These are phyloP conservation scores for Aradophagus sp. DNA, from an alignment of 1,140 invertebrate genomes.

Conservation along the genomic window DNA sequence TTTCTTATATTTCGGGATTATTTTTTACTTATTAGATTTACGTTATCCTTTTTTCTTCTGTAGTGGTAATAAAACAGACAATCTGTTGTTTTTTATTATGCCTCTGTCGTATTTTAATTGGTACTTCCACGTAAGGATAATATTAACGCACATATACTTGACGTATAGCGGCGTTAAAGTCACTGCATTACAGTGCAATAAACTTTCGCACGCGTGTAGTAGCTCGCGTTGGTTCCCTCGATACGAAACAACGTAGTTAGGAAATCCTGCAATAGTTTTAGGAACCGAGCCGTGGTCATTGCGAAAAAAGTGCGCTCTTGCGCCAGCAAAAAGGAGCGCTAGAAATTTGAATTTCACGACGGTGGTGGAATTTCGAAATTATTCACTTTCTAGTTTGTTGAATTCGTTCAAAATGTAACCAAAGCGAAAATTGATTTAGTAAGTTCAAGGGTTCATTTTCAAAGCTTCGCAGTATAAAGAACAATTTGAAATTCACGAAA, in stretches of 20 bases:
- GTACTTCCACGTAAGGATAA: conserved; percentile 49
- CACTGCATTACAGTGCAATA: conserved; percentile 55
- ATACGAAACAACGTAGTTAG: conserved; percentile 53
- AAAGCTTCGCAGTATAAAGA: no score
- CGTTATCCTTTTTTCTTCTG: conserved; percentile 29
- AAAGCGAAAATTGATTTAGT: no score
- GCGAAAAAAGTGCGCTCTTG: conserved; percentile 42
- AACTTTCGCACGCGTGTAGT: conserved; percentile 57
- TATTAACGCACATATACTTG: conserved; percentile 51
- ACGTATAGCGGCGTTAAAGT: conserved; percentile 56
- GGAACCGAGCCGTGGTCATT: conserved; percentile 50
- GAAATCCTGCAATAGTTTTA: conserved; percentile 59
- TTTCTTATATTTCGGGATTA: no score
- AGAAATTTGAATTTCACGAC: conserved; percentile 28
- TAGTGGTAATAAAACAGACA: conserved; percentile 45
- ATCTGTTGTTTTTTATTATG: conserved; percentile 56
- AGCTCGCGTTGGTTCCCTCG: conserved; percentile 53
- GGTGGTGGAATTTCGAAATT: conserved; percentile 21
- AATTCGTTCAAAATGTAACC: no score
- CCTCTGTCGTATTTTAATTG: conserved; percentile 56
- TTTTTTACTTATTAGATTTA: no score
- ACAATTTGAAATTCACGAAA: no score
- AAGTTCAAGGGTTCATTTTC: no score
- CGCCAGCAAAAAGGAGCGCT: conserved; percentile 30
- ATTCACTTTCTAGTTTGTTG: neutral